phyloP scores from a whole-genome alignment of 2,888 invertebrate species.

The Drosophila diplacantha region DNA sequence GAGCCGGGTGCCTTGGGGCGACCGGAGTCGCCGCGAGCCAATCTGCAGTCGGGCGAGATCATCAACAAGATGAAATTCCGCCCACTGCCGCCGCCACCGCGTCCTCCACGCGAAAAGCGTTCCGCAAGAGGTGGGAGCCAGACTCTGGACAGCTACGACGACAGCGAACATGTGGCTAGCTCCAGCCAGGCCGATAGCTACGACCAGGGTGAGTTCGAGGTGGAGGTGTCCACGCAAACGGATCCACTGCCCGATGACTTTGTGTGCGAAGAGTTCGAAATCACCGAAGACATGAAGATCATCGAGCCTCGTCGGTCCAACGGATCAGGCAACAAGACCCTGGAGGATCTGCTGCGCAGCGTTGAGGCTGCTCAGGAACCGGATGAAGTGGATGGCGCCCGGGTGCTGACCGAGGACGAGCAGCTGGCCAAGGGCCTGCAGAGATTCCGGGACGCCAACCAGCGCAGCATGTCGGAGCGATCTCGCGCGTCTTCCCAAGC shows the following conservation, averaged over 20 bases:
- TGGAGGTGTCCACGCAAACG: conserved; percentile 89
- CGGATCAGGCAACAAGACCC: conserved; percentile 58
- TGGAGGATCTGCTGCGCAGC: conserved; percentile 75
- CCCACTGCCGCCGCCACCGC: conserved; percentile 90
- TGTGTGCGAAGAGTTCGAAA: conserved; percentile 81
- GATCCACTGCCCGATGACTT: conserved; percentile 90
- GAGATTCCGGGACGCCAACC: conserved; percentile 80
- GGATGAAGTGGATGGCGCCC: conserved; percentile 64
- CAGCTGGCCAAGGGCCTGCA: conserved; percentile 79
- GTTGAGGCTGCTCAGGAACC: conserved; percentile 66
- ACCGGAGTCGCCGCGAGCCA: conserved; percentile 79
- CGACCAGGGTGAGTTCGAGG: conserved; percentile 75
- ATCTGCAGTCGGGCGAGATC: conserved; percentile 86
- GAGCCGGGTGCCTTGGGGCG: conserved; percentile 76
- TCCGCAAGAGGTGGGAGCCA: conserved; percentile 59
- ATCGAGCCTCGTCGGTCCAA: conserved; percentile 73
- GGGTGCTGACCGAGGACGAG: conserved; percentile 79
- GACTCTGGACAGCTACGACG: conserved; percentile 69
- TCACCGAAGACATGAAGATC: conserved; percentile 76
- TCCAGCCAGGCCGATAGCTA: conserved; percentile 73
- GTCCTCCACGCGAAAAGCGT: conserved; percentile 85
- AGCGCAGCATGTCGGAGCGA: conserved; percentile 80
- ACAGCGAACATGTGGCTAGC: conserved; percentile 67
- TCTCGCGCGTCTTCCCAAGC: conserved; percentile 80
- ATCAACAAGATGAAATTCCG: conserved; percentile 90